Percentiles rank a stretch among this genome's conserved stretches.
phyloP scores from a whole-genome alignment of 2,888 invertebrate genomes.

The Gibbula magus region DNA sequence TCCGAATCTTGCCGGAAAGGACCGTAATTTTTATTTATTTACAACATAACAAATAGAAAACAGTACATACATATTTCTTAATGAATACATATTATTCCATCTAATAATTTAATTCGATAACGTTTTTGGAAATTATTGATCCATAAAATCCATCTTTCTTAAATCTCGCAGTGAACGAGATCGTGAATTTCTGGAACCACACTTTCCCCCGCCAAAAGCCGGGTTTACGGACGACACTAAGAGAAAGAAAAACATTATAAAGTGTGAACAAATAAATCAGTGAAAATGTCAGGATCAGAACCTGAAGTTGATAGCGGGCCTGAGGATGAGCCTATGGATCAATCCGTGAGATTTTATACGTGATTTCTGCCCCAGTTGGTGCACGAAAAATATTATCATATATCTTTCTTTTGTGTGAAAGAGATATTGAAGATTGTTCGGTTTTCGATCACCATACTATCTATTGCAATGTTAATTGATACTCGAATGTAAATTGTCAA shows the following conservation, averaged over 20 bases:
- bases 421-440: neutral
- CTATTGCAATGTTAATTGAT: too few species aligned
- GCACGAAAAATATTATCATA: neutral
- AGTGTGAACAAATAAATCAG: neutral
- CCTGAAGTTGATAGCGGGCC: conserved; percentile 43
- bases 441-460: conserved; percentile 6
- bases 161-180: neutral
- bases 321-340: conserved; percentile 59
- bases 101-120: too few species aligned
- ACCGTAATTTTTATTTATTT: too few species aligned
- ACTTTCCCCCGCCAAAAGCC: conserved; percentile 33
- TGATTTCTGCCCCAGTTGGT: neutral
- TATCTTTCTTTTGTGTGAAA: neutral
- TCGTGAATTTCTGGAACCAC: neutral
- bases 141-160: too few species aligned
- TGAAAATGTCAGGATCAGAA: conserved; percentile 64
- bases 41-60: too few species aligned
- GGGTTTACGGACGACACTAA: conserved; percentile 20
- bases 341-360: conserved; percentile 40
- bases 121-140: too few species aligned
- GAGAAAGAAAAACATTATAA: neutral
- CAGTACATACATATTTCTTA: too few species aligned
- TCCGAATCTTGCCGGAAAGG: too few species aligned
- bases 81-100: too few species aligned
- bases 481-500: too few species aligned